phyloP scores from a whole-genome alignment of 2,113 vertebrate species.

The Prochilodus magdalenae region DNA sequence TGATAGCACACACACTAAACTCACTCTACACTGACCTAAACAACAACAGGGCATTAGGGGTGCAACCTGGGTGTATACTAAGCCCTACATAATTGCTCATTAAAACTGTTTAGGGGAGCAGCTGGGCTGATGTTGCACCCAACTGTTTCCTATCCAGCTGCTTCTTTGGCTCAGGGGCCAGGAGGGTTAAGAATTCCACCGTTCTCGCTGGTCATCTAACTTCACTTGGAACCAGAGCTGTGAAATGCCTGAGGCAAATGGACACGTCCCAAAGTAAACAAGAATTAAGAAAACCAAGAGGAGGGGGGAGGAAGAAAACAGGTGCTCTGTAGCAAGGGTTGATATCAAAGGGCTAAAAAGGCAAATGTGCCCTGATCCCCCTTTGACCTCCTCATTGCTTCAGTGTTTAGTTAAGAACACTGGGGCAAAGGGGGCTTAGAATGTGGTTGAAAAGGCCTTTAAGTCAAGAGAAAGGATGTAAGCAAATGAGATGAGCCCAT shows the following conservation, averaged over 20 bases:
- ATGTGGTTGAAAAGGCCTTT: constrained; percentile 59
- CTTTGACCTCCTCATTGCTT: constrained; percentile 68
- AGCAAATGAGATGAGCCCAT: constrained; percentile 25
- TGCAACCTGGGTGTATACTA: constrained; percentile 17
- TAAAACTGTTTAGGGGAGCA: constrained; percentile 45
- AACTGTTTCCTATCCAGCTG: constrained; percentile 38
- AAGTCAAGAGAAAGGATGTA: constrained; percentile 32
- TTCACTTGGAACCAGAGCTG: constrained; percentile 5
- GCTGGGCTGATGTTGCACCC: neutral
- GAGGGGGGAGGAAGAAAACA: constrained; percentile 55
- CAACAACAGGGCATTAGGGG: neutral
- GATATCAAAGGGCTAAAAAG: constrained; percentile 63
- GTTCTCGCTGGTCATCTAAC: constrained; percentile 40
- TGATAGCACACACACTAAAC: neutral
- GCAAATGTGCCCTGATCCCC: constrained; percentile 60
- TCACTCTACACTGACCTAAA: constrained; percentile 8
- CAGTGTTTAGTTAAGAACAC: constrained; percentile 72
- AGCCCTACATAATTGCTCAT: constrained; percentile 28
- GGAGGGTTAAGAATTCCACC: constrained; percentile 36
- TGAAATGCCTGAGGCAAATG: constrained; percentile 50
- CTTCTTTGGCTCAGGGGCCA: constrained; percentile 9
- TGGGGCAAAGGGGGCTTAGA: constrained; percentile 59
- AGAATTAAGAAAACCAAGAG: constrained; percentile 57
- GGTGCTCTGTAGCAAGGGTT: constrained; percentile 56
- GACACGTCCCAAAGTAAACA: constrained; percentile 51